These are phyloP conservation scores for Pogonocichla stellata DNA, from an alignment of 2,113 vertebrate genomes.

Conservation along the genomic window DNA sequence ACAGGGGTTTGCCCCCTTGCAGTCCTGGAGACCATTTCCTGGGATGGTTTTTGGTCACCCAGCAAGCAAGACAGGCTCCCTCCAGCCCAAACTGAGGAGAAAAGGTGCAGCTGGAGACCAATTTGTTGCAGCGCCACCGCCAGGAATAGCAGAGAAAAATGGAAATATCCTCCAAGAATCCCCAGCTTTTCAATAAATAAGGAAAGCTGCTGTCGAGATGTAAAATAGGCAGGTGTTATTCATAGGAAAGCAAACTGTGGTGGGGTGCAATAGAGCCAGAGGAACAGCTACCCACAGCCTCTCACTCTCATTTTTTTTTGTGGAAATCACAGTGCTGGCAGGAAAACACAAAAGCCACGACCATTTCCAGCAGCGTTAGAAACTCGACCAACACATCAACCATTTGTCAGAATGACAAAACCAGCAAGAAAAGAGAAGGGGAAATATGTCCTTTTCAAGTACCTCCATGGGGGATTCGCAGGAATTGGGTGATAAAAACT, in stretches of 20 bases:
- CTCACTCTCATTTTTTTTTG: neutral
- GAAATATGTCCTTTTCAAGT: neutral
- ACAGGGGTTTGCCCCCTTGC: accelerated
- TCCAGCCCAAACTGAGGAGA: neutral
- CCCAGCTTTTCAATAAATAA: neutral
- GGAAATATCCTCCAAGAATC: neutral
- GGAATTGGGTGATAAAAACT: neutral
- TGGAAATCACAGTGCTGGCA: neutral
- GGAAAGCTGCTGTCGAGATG: neutral
- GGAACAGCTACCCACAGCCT: neutral
- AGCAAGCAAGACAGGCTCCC: neutral
- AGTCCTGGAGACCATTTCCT: neutral
- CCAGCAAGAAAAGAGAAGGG: neutral
- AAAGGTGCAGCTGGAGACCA: constrained; percentile 1
- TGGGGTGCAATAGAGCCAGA: neutral
- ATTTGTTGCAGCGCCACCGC: accelerated
- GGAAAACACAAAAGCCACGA: neutral
- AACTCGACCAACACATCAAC: neutral
- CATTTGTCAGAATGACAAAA: neutral
- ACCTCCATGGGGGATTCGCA: neutral
- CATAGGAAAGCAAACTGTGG: neutral
- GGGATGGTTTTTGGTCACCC: neutral
- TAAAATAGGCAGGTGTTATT: neutral
- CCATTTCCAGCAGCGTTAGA: neutral
- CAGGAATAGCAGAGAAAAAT: neutral